Conservation (phyloP, 2,113 vertebrate genomes). For the Nerophis lumbriciformis region DNA sequence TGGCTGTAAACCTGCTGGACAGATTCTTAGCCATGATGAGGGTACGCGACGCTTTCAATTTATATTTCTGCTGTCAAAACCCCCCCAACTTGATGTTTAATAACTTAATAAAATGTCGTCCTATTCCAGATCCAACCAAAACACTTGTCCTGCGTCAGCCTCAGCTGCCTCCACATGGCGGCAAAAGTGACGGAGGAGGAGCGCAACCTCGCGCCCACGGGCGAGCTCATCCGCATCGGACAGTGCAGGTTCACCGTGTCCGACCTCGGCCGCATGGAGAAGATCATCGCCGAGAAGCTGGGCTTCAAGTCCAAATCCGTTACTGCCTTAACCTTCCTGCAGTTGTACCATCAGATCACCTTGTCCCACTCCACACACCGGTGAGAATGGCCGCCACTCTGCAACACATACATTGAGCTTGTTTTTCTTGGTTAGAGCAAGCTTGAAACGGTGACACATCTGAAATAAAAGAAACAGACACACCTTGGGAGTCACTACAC, state of each 20-base stretch:
- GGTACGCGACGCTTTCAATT: constrained; percentile 61
- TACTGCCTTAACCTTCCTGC: constrained; percentile 98
- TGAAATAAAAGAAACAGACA: not conserved
- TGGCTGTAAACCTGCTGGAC: constrained; percentile 94
- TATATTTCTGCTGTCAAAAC: not conserved
- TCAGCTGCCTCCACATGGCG: constrained; percentile 90
- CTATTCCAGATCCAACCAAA: constrained; percentile 85
- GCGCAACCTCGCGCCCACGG: constrained; percentile 80
- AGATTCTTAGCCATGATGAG: constrained; percentile 95
- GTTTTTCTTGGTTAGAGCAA: not conserved
- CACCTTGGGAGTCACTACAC: too few species aligned
- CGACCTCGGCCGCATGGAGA: constrained; percentile 93
- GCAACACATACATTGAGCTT: too few species aligned
- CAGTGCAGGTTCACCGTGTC: constrained; percentile 94
- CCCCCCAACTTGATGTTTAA: not conserved
- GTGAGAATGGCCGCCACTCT: constrained; percentile 61
- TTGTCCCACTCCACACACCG: constrained; percentile 82
- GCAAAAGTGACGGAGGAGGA: constrained; percentile 84
- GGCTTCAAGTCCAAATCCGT: constrained; percentile 90
- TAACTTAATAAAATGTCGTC: not conserved
- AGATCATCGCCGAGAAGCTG: constrained; percentile 91
- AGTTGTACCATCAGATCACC: constrained; percentile 86
- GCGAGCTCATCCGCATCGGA: constrained; percentile 92
- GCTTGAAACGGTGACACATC: not conserved
- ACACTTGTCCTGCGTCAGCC: constrained; percentile 92